These are phyloP conservation scores for Tringa solitaria DNA, from an alignment of 2,113 vertebrate genomes.

Conservation along the genomic window DNA sequence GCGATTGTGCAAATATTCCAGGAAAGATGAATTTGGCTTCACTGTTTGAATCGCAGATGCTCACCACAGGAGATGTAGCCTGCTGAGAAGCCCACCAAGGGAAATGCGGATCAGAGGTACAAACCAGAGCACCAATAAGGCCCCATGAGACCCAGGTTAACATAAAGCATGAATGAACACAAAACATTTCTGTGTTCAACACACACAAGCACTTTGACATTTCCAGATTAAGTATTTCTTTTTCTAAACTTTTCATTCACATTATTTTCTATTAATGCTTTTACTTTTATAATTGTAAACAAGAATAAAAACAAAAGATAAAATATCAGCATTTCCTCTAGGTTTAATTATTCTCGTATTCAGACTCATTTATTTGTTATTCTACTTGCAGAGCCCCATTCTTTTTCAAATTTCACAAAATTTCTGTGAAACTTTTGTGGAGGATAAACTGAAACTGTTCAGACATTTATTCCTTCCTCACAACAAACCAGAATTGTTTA, in stretches of 20 bases:
- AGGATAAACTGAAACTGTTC: not conserved
- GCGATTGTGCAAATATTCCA: not conserved
- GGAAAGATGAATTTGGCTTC: not conserved
- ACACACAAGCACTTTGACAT: not conserved
- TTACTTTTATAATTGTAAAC: not conserved
- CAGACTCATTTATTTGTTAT: not conserved
- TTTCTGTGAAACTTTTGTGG: not conserved
- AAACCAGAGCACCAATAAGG: not conserved
- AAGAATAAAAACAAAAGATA: not conserved
- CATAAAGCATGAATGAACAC: not conserved
- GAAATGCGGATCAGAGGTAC: not conserved
- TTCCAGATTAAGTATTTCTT: not conserved
- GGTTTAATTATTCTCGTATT: not conserved
- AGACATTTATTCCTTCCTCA: not conserved
- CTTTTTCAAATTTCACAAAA: not conserved
- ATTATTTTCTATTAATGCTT: not conserved
- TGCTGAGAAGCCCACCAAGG: not conserved
- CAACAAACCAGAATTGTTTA: not conserved
- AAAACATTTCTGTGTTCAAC: not conserved
- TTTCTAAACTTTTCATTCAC: not conserved
- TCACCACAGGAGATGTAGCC: not conserved
- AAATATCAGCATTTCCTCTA: not conserved
- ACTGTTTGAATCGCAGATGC: not conserved
- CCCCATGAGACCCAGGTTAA: not conserved
- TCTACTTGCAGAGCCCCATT: not conserved